Conservation (phyloP, 2,797 vertebrate genomes). For the Sarcophilus harrisii region DNA sequence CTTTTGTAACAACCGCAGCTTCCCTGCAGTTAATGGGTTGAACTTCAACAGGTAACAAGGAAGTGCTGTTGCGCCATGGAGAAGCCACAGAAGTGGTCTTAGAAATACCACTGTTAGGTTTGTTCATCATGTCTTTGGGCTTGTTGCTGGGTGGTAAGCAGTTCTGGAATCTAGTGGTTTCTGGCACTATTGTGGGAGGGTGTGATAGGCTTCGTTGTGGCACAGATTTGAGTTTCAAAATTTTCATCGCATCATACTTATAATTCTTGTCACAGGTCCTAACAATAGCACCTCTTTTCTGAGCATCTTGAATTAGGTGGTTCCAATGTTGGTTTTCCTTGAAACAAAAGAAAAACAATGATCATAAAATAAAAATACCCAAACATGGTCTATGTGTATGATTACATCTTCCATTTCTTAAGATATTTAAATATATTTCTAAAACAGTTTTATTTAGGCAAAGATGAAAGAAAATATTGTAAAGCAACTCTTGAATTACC, state of each 20-base stretch:
- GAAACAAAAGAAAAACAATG: conserved; percentile 5
- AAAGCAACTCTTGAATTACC: not conserved
- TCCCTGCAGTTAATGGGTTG: conserved; percentile 38
- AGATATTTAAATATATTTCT: not conserved
- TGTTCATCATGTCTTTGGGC: not conserved
- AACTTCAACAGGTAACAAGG: not conserved
- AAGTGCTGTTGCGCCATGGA: not conserved
- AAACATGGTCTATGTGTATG: not conserved
- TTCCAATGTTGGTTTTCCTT: conserved; percentile 91
- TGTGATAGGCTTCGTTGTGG: conserved; percentile 57
- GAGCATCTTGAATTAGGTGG: conserved; percentile 89
- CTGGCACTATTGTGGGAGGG: fast-evolving
- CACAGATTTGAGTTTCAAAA: conserved; percentile 84
- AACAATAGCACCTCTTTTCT: conserved; percentile 86
- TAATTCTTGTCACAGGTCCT: conserved; percentile 84
- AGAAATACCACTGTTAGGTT: not conserved
- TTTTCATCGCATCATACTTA: conserved; percentile 81
- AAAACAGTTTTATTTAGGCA: not conserved
- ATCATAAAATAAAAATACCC: conserved; percentile 31
- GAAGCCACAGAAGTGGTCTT: not conserved
- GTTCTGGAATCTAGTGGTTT: conserved; percentile 17
- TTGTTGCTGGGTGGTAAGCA: conserved; percentile 43
- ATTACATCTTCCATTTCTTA: not conserved
- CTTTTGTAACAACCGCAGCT: not conserved
- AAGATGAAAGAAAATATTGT: not conserved